phyloP scores from a whole-genome alignment of 2,797 vertebrate genomes.

The Scolopax bukidnonensis region DNA sequence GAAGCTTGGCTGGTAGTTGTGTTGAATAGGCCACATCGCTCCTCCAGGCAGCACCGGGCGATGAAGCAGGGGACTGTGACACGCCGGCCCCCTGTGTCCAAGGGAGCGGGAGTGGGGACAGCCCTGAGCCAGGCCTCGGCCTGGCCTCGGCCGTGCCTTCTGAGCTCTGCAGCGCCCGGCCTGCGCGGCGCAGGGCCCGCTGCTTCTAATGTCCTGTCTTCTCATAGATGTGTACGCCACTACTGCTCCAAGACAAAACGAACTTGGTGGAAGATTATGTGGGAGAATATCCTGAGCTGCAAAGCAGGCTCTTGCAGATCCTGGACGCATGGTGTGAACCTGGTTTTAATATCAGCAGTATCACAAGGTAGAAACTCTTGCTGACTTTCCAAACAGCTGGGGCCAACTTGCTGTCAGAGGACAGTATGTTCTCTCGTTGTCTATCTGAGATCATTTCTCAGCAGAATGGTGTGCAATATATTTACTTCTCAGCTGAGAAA shows the following conservation, averaged over 20 bases:
- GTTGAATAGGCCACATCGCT: not conserved
- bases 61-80: not conserved
- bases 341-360: conserved; percentile 38
- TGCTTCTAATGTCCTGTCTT: not conserved
- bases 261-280: conserved; percentile 63
- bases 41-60: not conserved
- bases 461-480: not conserved
- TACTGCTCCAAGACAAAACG: conserved; percentile 68
- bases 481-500: not conserved
- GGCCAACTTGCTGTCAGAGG: not conserved
- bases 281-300: conserved; percentile 55
- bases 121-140: not conserved
- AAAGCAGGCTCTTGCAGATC: conserved; percentile 61
- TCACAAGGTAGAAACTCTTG: conserved; percentile 51
- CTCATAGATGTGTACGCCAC: conserved; percentile 62
- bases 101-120: not conserved
- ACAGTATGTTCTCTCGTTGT: not conserved
- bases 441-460: not conserved
- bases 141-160: too few species aligned
- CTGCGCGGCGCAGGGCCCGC: rapidly evolving
- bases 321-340: conserved; percentile 75
- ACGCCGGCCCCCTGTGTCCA: rapidly evolving
- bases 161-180: not conserved
- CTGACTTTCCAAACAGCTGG: not conserved
- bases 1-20: not conserved